Base-by-base conservation (phyloP, 1,140 invertebrate genomes). In the Tenebrio molitor region DNA sequence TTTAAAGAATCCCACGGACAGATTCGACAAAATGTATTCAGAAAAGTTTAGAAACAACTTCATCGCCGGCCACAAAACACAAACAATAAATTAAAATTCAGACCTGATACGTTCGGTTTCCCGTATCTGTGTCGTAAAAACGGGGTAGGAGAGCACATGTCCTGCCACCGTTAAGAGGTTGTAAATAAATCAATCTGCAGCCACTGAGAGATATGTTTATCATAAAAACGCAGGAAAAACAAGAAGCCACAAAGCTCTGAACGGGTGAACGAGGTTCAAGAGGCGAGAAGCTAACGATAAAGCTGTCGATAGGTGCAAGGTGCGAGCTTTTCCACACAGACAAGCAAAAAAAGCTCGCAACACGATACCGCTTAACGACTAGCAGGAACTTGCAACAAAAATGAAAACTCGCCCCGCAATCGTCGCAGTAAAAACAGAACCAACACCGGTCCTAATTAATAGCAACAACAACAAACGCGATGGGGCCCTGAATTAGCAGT, bases 291-390 rank as follows among this genome's bases (percentile, higher is more conserved):
- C 44, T 50, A 19, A 15, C 44, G 44, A 50, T 50, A 50, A 50
- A 50, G 44, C 44, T 50, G 44, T 50, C 44, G 44, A 50, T 50
- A 50, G 44, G 44, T 50, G 44, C 44, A 50, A 50, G 44, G 44
- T 50, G 44, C 44, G 44, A 50, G 44, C 44, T 50, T 21, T 50
- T 21, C 44, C 16, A 2, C 6, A 10, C 44, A 50, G 44, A 50
- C 44, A 50, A 16, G 29, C 8, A 50, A 3, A 50, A 50, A 50
- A 50, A 50, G 17, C 44, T 17, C 41, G 6, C 44, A 50, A 50
- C 44, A 50, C 19, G 16, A 50, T 50, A 50, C 17, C 44, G 19
- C 21, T 50, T 50, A 50, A 50, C 44, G 44, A 50, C n/a, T 44
- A 16, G n/a, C 12, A 16, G 41, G 36, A 39, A 39, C 10, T 39